phyloP scores from a whole-genome alignment of 2,113 vertebrate genomes.

The Pelmatolapia mariae region DNA sequence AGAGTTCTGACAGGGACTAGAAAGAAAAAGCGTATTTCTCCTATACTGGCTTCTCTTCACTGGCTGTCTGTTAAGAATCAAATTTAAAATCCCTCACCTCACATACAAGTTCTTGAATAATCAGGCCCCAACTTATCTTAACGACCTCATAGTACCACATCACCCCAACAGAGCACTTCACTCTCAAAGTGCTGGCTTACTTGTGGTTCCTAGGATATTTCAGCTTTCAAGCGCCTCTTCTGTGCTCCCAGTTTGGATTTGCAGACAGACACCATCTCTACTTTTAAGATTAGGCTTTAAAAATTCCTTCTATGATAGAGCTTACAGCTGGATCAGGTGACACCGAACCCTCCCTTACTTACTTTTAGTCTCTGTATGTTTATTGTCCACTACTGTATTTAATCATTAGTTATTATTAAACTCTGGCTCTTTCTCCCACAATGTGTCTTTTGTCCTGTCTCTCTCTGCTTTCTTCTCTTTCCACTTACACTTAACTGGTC shows the following conservation, averaged over 20 bases:
- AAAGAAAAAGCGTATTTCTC: not conserved
- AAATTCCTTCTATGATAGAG: not conserved
- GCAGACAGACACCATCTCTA: not conserved
- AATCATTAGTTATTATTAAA: not conserved
- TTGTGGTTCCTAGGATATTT: not conserved
- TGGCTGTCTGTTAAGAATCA: not conserved
- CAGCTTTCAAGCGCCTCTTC: not conserved
- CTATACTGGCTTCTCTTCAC: not conserved
- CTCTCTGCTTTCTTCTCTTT: not conserved
- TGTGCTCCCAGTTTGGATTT: not conserved
- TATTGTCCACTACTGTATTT: not conserved
- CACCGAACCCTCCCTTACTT: not conserved
- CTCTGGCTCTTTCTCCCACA: not conserved
- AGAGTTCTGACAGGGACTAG: not conserved
- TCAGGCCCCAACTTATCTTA: not conserved
- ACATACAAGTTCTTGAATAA: not conserved
- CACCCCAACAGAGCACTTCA: not conserved
- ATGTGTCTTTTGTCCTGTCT: not conserved
- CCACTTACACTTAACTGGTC: not conserved
- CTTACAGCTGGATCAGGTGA: not conserved
- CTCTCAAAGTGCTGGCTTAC: not conserved
- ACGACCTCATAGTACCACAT: not conserved
- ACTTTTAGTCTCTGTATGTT: not conserved
- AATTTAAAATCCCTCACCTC: not conserved
- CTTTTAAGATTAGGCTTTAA: not conserved